phyloP scores from a whole-genome alignment of 1,140 invertebrate genomes.

The Capitella teleta region DNA sequence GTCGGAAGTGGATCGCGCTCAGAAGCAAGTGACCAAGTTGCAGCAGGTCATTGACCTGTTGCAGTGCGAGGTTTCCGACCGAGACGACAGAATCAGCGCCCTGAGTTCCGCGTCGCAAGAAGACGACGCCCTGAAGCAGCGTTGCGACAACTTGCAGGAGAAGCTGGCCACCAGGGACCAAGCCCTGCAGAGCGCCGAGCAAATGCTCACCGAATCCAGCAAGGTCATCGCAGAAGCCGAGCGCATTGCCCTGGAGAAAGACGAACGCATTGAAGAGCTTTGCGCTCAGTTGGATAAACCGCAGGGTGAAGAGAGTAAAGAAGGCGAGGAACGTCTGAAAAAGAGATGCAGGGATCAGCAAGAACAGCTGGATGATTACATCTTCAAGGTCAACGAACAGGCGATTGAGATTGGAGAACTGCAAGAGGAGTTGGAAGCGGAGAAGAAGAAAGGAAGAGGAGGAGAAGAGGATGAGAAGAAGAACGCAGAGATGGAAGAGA shows the following conservation, averaged over 20 bases:
- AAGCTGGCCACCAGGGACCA: too few relatives aligned
- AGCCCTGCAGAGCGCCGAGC: background rate
- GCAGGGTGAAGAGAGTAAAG: background rate
- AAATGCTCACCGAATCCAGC: background rate
- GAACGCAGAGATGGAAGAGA: background rate
- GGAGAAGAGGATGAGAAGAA: background rate
- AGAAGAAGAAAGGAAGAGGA: background rate
- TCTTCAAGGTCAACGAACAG: slow-evolving; percentile 5
- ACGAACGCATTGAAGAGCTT: background rate
- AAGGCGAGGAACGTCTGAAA: too few relatives aligned
- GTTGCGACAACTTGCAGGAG: too few relatives aligned
- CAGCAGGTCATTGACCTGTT: slow-evolving; percentile 1
- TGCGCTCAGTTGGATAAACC: background rate
- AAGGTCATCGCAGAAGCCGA: background rate
- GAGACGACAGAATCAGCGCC: too few relatives aligned
- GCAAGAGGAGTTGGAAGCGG: background rate
- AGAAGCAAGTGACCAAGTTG: slow-evolving; percentile 3
- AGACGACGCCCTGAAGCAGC: too few relatives aligned
- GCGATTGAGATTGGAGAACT: background rate
- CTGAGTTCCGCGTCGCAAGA: too few relatives aligned
- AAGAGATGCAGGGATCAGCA: background rate
- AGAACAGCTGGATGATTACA: slow-evolving; percentile 3
- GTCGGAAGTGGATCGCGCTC: background rate
- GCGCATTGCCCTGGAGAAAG: background rate
- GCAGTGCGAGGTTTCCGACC: background rate